Conservation (phyloP, 2,113 vertebrate genomes). For the Pseudorasbora parva region DNA sequence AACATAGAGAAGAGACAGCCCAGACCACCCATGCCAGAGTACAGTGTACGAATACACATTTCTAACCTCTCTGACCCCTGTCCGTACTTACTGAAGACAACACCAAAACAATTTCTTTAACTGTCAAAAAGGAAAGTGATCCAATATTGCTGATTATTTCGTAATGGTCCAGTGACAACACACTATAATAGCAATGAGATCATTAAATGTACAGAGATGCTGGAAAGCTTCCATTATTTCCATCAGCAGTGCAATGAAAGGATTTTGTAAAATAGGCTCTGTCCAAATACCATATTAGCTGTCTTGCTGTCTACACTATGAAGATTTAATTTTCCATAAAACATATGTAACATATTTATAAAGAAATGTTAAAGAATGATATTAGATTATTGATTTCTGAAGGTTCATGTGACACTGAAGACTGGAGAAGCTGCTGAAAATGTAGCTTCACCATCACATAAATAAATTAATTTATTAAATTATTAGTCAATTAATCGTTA, state of each 20-base stretch:
- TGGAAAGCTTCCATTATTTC: neutral
- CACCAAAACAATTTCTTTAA: conserved; percentile 21
- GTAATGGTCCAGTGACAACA: neutral
- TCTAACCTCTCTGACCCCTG: conserved; percentile 17
- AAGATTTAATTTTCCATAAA: too few relatives aligned
- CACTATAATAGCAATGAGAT: neutral
- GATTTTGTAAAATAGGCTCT: neutral
- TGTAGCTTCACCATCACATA: too few relatives aligned
- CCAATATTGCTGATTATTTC: neutral
- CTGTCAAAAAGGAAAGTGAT: neutral
- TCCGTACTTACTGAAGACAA: neutral
- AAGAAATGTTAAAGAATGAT: too few relatives aligned
- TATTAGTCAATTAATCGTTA: too few relatives aligned
- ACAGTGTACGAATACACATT: neutral
- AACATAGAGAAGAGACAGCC: conserved; percentile 13
- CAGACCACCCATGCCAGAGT: conserved; percentile 49
- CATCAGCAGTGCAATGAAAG: neutral
- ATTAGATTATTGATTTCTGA: too few relatives aligned
- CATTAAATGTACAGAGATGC: neutral
- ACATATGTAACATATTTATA: too few relatives aligned
- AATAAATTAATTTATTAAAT: too few relatives aligned
- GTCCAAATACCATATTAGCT: neutral
- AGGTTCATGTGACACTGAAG: too few relatives aligned
- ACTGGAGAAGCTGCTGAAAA: too few relatives aligned
- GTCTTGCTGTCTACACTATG: neutral